Conservation (phyloP, 64 coral and sea anemone genomes). For the Pachyseris speciosa region DNA sequence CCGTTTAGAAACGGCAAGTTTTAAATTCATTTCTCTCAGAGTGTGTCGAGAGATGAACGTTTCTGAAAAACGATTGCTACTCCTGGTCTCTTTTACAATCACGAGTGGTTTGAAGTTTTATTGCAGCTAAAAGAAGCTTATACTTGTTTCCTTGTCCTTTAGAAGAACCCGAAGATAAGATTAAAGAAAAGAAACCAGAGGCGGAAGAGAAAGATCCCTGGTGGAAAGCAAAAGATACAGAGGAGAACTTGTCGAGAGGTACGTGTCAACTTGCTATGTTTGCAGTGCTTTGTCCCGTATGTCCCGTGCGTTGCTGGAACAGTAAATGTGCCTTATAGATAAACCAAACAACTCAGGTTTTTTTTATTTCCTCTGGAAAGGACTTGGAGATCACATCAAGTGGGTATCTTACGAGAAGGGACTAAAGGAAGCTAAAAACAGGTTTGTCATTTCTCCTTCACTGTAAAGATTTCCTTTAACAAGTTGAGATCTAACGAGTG, state of each 20-base stretch:
- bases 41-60: too few relatives aligned
- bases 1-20: too few relatives aligned
- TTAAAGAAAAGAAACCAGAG: slow-evolving; percentile 38
- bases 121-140: not conserved
- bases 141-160: not conserved
- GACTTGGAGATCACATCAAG: slow-evolving; percentile 76
- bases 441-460: not conserved
- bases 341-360: not conserved
- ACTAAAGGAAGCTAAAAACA: slow-evolving; percentile 68
- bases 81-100: too few relatives aligned
- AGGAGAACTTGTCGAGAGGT: slow-evolving; percentile 26
- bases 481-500: too few relatives aligned
- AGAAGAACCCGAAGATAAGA: slow-evolving; percentile 37
- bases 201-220: slow-evolving; percentile 68
- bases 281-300: too few relatives aligned
- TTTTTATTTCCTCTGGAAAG: not conserved
- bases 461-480: too few relatives aligned
- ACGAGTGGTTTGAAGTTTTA: too few relatives aligned
- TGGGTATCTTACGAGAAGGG: slow-evolving; percentile 83
- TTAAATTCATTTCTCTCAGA: too few relatives aligned
- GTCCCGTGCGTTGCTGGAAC: too few relatives aligned
- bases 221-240: slow-evolving; percentile 75
- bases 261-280: too few relatives aligned
- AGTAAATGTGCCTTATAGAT: too few relatives aligned
- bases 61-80: too few relatives aligned